Evolutionary conservation across 2,888 invertebrate species (phyloP), one percentile per base, ranked within the genome.

Genomic region (Lasiommata megera): DNA sequence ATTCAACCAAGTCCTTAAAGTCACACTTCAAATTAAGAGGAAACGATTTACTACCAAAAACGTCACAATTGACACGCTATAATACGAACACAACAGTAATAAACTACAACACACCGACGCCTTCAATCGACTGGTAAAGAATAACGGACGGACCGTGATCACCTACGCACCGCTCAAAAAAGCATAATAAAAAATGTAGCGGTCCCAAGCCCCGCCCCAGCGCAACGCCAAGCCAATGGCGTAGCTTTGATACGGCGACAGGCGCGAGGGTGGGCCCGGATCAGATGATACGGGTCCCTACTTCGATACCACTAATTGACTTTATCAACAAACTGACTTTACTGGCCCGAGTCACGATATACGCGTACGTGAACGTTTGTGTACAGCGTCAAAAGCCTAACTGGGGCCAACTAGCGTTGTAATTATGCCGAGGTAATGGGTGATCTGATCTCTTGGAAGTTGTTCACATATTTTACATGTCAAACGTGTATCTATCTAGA

Each of bases 321-420:
- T 89, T 89, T 90, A 90, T 90, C 90, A 90, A 89, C 90, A 90
- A 88, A 89, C 88, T 76, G 84, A 88, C 84, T 88, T 90, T 88
- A 90, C 88, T 84, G 88, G 85, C 82, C 76, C 73, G 74, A 88
- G 88, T 88, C 89, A 90, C 90, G 90, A 90, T 85, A 88, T 86
- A 88, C 81, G 85, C 82, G 89, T 87, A 86, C 43, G 44, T 14
- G 53, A 53, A 53, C 53, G 53, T 53, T 43, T 84, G 84, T 88
- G 84, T 82, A 84, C 74, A 80, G 82, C 79, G 87, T 88, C 88
- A 87, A 89, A 89, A 87, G 86, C 86, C 83, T 87, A 85, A 86
- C 88, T 82, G 80, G 78, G 81, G 79, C 77, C 79, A 81, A 85
- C 82, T 82, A 78, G 77, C 77, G 73, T 71, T 76, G 78, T 86